These are phyloP conservation scores for Spodoptera picta DNA, from an alignment of 2,888 invertebrate species.

Conservation along the genomic window DNA sequence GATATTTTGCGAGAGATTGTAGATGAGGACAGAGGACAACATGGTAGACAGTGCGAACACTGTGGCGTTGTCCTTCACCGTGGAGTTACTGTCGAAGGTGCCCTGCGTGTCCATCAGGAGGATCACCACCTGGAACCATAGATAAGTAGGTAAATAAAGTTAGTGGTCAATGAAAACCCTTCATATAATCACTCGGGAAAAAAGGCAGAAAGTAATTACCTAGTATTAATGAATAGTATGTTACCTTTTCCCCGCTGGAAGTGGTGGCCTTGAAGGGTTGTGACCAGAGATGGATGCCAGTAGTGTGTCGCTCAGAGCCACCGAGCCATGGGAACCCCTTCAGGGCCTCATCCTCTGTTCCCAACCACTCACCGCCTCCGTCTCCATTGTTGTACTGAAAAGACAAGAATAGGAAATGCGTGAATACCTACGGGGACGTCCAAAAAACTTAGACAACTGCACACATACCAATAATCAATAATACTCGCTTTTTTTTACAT, in stretches of 20 bases:
- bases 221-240: too few species aligned
- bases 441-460: too few species aligned
- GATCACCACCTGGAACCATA: conserved; percentile 91
- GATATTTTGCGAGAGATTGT: conserved; percentile 98
- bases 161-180: too few species aligned
- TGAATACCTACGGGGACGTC: too few species aligned
- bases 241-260: conserved; percentile 92
- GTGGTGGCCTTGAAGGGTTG: conserved; percentile 95
- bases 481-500: too few species aligned
- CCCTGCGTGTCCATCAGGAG: conserved; percentile 98
- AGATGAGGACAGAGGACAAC: conserved; percentile 98
- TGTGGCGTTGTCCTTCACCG: conserved; percentile 99
- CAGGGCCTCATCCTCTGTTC: conserved; percentile 93
- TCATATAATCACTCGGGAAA: too few species aligned
- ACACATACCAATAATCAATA: too few species aligned
- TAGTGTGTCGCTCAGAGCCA: conserved; percentile 98
- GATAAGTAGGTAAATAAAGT: neutral
- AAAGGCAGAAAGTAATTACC: too few species aligned
- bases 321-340: conserved; percentile 98
- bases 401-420: neutral
- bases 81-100: conserved; percentile 99
- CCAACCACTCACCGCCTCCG: conserved; percentile 94
- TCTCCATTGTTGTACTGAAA: conserved; percentile 78
- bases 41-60: conserved; percentile 99
- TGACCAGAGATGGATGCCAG: conserved; percentile 99